Evolutionary conservation across 2,888 invertebrate genomes (phyloP), one percentile per base, ranked within the genome.

Genomic region (Machimus rusticus): DNA sequence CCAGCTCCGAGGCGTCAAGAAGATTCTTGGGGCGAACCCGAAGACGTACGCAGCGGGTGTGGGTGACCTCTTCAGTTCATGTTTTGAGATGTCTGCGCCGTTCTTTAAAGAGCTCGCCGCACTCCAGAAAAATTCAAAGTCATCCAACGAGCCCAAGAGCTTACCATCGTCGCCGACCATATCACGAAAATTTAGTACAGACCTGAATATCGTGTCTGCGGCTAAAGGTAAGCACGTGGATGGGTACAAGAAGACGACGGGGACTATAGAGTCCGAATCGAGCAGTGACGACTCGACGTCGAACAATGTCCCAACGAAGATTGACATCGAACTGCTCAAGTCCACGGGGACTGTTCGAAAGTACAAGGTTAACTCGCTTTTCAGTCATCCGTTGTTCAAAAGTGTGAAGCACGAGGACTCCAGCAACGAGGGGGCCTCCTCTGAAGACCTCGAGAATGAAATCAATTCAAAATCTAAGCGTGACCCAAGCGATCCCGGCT

Each of bases 1-100:
- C 90, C 95, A 96, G 90, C 95, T 96, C 92, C 95, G 96, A 89
- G 97, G 97, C 89, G 97, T 97, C 86, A 96, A 96, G 93, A 97
- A 96, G 93, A 96, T 97, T 89, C 94, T 97, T 4, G 97, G 96
- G 88, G 95, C 95, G 57, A 93, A 92, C 90, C 93, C 94, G 81
- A 93, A 93, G 89, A 93, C 93, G 0, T 93, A 93, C 88, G 92
- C 93, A 2, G 92, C 93, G 0, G 92, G 93, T 51, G 93, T 93
- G 39, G 93, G 93, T 55, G 95, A 95, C 90, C 91, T 95, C 74
- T 96, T 96, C 91, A 96, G 96, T 78, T 96, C 96, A 8, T 96
- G 96, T 91, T 95, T 96, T 90, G 96, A 96, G 91, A 93, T 96
- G 90, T 95, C 96, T 1, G 96, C 96, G 0, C 95, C 97, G 74